Conservation (phyloP, 2,888 invertebrate genomes). For the Falcaria lacertinaria region DNA sequence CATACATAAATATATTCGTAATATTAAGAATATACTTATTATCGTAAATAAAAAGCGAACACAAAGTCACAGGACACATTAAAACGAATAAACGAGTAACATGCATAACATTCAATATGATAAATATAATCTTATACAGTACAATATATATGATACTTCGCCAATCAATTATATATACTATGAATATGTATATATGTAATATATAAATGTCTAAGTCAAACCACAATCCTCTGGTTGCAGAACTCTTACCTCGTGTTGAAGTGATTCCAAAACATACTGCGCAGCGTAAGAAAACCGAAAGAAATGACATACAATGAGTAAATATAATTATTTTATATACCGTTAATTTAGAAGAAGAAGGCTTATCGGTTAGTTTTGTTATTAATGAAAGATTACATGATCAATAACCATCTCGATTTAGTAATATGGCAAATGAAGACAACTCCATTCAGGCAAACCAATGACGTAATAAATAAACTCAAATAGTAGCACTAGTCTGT, state of each 20-base stretch:
- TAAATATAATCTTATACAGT: conserved; percentile 14
- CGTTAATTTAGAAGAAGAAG: conserved; percentile 57
- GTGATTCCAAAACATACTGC: conserved; percentile 99
- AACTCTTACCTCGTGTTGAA: conserved; percentile 98
- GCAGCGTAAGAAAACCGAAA: conserved; percentile 88
- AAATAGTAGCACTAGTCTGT: too few relatives aligned
- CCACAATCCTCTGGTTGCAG: conserved; percentile 50
- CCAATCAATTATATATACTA: conserved; percentile 29
- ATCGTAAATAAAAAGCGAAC: conserved; percentile 77
- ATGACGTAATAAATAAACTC: too few relatives aligned
- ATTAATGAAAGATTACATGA: conserved; percentile 7
- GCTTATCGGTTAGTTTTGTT: conserved; percentile 8
- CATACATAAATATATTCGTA: conserved; percentile 23
- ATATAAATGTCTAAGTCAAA: conserved; percentile 16
- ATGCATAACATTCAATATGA: conserved; percentile 28
- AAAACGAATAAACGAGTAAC: conserved; percentile 50
- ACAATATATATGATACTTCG: conserved; percentile 18
- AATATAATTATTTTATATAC: conserved; percentile 52
- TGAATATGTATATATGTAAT: conserved; percentile 12
- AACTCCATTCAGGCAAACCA: too few relatives aligned
- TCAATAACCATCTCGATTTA: conserved; percentile 26
- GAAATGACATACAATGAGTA: conserved; percentile 81
- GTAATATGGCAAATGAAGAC: too few relatives aligned
- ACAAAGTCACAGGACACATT: conserved; percentile 82
- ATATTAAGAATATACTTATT: conserved; percentile 26